phyloP scores from a whole-genome alignment of 2,888 invertebrate genomes.

The Hedya salicella region DNA sequence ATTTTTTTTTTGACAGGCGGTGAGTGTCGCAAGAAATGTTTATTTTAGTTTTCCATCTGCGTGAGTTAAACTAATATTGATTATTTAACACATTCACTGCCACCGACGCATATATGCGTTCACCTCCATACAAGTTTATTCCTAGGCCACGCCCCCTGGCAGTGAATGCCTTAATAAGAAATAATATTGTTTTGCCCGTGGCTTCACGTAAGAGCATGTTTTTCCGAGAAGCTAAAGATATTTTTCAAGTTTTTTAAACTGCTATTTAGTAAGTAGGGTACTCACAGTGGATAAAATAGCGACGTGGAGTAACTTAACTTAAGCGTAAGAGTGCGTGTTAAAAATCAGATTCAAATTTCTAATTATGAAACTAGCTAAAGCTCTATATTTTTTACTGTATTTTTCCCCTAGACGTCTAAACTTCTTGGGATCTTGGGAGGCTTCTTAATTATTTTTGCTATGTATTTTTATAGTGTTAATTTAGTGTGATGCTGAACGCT shows the following conservation, averaged over 20 bases:
- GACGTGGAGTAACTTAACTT: not conserved
- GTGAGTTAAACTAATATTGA: too few species aligned
- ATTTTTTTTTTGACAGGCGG: too few species aligned
- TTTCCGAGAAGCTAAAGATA: not conserved
- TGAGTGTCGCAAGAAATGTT: too few species aligned
- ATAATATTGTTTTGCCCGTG: not conserved
- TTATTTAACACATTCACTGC: too few species aligned
- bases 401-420: slow-evolving; percentile 53
- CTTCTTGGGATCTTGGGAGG: slow-evolving; percentile 46
- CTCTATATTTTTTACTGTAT: slow-evolving; percentile 70
- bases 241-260: not conserved
- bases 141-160: too few species aligned
- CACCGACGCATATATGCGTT: too few species aligned
- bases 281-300: not conserved
- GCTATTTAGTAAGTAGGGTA: not conserved
- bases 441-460: slow-evolving; percentile 75
- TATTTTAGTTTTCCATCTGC: too few species aligned
- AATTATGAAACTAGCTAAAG: slow-evolving; percentile 29
- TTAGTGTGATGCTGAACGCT: slow-evolving; percentile 57
- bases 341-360: slow-evolving; percentile 8
- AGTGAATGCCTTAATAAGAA: too few species aligned
- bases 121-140: too few species aligned
- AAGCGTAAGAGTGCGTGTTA: slow-evolving; percentile 2
- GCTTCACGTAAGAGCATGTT: not conserved
- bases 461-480: slow-evolving; percentile 56